phyloP scores from a whole-genome alignment of 2,113 vertebrate genomes.

The Dunckerocampus dactyliophorus region DNA sequence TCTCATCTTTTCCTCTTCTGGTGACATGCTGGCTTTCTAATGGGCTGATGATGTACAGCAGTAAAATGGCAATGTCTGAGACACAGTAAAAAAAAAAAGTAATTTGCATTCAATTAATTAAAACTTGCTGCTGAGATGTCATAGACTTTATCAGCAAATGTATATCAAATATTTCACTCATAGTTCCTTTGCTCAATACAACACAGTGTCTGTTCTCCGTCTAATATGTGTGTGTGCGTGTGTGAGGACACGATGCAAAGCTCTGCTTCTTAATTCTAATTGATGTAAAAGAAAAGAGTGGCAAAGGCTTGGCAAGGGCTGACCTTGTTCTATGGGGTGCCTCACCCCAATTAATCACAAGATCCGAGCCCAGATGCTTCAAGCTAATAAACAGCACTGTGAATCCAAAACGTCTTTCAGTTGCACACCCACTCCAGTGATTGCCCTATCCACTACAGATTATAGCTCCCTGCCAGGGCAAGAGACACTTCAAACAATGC shows the following conservation, averaged over 20 bases:
- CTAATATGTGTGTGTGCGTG: conserved; percentile 13
- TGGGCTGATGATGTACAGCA: conserved; percentile 37
- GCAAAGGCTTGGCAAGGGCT: conserved; percentile 79
- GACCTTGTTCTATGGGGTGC: conserved; percentile 82
- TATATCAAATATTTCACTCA: conserved; percentile 39
- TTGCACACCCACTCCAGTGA: conserved; percentile 61
- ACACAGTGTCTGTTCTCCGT: background rate
- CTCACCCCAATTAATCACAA: conserved; percentile 93
- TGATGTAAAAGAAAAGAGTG: conserved; percentile 89
- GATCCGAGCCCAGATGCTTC: conserved; percentile 80
- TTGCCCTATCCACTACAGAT: conserved; percentile 55
- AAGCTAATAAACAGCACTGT: conserved; percentile 80
- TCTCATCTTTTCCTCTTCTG: conserved; percentile 15
- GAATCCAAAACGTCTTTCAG: conserved; percentile 64
- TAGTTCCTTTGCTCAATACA: conserved; percentile 1
- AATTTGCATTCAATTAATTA: conserved; percentile 79
- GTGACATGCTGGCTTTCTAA: conserved; percentile 44
- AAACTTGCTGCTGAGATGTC: conserved; percentile 50
- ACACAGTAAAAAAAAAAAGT: conserved; percentile 47
- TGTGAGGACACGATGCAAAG: conserved; percentile 26
- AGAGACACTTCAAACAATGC: conserved; percentile 50
- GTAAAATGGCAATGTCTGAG: conserved; percentile 40
- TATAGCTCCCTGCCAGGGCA: conserved; percentile 52
- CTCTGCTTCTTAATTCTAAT: conserved; percentile 76
- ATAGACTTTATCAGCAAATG: background rate